Conservation (phyloP, 2,888 invertebrate species). For the Watsonalla cultraria region DNA sequence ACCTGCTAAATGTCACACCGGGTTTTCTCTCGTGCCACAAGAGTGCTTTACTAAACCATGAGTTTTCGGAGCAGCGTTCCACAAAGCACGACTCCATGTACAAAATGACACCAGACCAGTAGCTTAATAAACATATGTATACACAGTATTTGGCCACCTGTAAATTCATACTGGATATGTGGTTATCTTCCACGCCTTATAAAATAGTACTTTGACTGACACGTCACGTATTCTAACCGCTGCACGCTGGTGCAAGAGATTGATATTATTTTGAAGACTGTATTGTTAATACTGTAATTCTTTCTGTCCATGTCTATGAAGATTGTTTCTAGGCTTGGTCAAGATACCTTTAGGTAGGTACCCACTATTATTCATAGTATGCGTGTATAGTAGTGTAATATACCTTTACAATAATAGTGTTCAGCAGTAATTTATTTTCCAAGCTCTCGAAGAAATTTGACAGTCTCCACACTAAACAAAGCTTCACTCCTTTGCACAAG, state of each 20-base stretch:
- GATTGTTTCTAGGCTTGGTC: neutral
- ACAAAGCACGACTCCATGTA: constrained; percentile 75
- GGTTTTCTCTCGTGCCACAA: constrained; percentile 37
- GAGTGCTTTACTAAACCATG: constrained; percentile 67
- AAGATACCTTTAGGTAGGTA: constrained; percentile 1
- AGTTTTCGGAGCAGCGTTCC: constrained; percentile 61
- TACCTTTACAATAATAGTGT: constrained; percentile 62
- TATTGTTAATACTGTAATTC: too few species aligned
- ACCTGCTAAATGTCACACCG: constrained; percentile 22
- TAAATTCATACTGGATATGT: constrained; percentile 10
- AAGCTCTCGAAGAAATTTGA: constrained; percentile 65
- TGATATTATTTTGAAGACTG: too few species aligned
- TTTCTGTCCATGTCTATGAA: too few species aligned
- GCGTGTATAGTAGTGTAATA: neutral
- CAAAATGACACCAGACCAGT: constrained; percentile 74
- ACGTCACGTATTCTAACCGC: too few species aligned
- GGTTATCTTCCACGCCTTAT: too few species aligned
- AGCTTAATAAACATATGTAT: constrained; percentile 63
- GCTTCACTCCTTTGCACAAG: constrained; percentile 72
- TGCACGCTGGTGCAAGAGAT: too few species aligned
- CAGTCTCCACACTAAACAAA: constrained; percentile 72
- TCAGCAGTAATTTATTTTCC: constrained; percentile 58
- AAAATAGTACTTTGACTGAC: too few species aligned
- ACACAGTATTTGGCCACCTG: constrained; percentile 67
- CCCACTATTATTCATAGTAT: neutral